Percentiles rank a stretch among this genome's conserved stretches.
Conservation (phyloP, 2,113 vertebrate species). For the Leptocoma aspasia region DNA sequence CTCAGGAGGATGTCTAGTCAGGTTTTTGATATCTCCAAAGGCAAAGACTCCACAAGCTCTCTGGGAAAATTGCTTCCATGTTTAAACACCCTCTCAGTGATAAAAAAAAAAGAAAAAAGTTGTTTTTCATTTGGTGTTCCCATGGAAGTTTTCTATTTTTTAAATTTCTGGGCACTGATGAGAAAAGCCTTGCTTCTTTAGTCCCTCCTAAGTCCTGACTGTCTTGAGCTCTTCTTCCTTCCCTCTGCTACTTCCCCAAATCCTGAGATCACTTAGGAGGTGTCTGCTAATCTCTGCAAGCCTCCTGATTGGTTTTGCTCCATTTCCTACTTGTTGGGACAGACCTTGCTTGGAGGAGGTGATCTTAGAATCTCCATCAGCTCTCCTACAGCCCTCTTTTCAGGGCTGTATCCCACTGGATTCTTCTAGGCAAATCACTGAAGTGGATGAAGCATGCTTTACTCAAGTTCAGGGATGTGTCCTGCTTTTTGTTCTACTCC, state of each 20-base stretch:
- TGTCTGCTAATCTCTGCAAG: not conserved
- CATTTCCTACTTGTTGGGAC: not conserved
- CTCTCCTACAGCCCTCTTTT: not conserved
- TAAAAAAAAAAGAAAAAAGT: no score
- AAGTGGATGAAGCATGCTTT: not conserved
- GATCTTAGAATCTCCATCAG: not conserved
- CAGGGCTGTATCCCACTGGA: not conserved
- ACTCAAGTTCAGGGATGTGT: not conserved
- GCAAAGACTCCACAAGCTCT: not conserved
- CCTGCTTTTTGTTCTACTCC: not conserved
- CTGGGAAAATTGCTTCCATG: not conserved
- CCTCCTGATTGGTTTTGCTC: not conserved
- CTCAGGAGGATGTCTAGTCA: not conserved
- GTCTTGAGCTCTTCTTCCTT: not conserved
- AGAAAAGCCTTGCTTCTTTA: not conserved
- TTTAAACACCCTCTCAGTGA: not conserved
- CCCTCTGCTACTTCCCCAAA: not conserved
- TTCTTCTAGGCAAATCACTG: not conserved
- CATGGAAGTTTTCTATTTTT: not conserved
- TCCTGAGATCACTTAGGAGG: not conserved
- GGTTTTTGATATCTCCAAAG: not conserved
- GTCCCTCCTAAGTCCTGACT: not conserved
- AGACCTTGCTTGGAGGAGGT: not conserved
- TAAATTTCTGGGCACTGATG: not conserved
- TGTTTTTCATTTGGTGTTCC: not conserved